These are phyloP conservation scores for Microctenopoma steveboyesi DNA, from an alignment of 2,797 vertebrate genomes.

Conservation along the genomic window DNA sequence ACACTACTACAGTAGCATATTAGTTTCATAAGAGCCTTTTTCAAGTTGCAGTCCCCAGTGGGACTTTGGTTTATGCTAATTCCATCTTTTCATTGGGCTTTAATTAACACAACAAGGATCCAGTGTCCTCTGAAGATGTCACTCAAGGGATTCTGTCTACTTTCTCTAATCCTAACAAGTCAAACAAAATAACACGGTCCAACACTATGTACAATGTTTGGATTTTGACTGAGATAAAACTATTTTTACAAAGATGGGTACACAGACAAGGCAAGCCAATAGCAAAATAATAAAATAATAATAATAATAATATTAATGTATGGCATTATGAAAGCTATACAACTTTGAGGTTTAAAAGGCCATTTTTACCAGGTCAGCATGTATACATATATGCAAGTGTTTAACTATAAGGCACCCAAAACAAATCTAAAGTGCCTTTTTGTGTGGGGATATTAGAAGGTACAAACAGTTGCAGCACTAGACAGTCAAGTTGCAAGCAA, in stretches of 20 bases:
- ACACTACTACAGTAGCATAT: constrained; percentile 22
- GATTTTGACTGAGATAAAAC: constrained; percentile 39
- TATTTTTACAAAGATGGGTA: constrained; percentile 11
- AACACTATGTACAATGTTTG: constrained; percentile 21
- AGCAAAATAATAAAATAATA: no score
- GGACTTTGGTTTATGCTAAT: constrained; percentile 55
- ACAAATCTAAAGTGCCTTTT: background rate
- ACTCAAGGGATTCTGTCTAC: constrained; percentile 58
- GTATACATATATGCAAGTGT: background rate
- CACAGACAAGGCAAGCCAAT: background rate
- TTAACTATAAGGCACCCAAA: background rate
- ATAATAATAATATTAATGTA: no score
- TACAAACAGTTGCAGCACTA: no score
- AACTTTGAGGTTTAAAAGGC: background rate
- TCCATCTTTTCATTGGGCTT: constrained; percentile 65
- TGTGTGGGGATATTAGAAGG: no score
- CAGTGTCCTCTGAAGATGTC: constrained; percentile 54
- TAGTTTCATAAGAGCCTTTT: constrained; percentile 49
- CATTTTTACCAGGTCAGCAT: background rate
- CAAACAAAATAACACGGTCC: constrained; percentile 43
- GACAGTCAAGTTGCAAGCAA: no score
- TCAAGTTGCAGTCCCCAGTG: constrained; percentile 30
- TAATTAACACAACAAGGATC: constrained; percentile 74
- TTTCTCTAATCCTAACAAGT: constrained; percentile 54
- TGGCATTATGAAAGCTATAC: background rate